Evolutionary conservation across 1,140 invertebrate genomes (phyloP).

Genomic region (Proctacanthus coquilletti): DNA sequence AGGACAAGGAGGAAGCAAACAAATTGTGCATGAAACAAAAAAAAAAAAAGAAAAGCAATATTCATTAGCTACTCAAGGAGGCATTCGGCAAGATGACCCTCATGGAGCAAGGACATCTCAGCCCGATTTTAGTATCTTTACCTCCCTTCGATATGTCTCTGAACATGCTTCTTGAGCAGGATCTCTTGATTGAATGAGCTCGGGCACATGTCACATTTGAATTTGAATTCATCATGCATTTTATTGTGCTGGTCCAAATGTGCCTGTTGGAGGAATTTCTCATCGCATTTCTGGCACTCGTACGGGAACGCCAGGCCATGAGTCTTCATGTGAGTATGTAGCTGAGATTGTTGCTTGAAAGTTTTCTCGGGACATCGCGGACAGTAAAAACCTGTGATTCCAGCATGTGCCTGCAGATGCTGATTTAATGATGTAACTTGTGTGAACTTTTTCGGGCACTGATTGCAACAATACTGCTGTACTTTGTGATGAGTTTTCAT

Average conservation of each 20-base stretch:
- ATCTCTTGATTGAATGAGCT: slow-evolving; percentile 28
- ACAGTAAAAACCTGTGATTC: slow-evolving; percentile 27
- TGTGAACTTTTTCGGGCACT: slow-evolving; percentile 29
- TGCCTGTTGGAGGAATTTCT: slow-evolving; percentile 28
- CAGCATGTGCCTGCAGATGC: slow-evolving; percentile 27
- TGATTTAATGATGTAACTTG: slow-evolving; percentile 30
- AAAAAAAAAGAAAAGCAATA: background rate
- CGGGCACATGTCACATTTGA: slow-evolving; percentile 27
- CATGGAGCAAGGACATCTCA: too few species aligned
- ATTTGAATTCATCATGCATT: slow-evolving; percentile 29
- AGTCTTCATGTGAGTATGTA: slow-evolving; percentile 30
- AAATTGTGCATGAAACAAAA: background rate
- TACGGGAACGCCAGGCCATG: slow-evolving; percentile 26
- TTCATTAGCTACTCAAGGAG: background rate
- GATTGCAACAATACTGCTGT: slow-evolving; percentile 29
- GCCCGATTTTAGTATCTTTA: too few species aligned
- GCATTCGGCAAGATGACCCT: background rate
- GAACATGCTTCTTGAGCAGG: slow-evolving; percentile 28
- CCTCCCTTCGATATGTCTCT: slow-evolving; percentile 27
- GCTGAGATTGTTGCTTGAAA: slow-evolving; percentile 26
- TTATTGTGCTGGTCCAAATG: slow-evolving; percentile 27
- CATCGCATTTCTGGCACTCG: slow-evolving; percentile 26
- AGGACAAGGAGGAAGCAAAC: background rate
- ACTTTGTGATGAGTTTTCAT: slow-evolving; percentile 31
- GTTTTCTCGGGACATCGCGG: slow-evolving; percentile 29